These are phyloP conservation scores for Lysandra coridon DNA, from an alignment of 2,888 invertebrate species.

Conservation along the genomic window DNA sequence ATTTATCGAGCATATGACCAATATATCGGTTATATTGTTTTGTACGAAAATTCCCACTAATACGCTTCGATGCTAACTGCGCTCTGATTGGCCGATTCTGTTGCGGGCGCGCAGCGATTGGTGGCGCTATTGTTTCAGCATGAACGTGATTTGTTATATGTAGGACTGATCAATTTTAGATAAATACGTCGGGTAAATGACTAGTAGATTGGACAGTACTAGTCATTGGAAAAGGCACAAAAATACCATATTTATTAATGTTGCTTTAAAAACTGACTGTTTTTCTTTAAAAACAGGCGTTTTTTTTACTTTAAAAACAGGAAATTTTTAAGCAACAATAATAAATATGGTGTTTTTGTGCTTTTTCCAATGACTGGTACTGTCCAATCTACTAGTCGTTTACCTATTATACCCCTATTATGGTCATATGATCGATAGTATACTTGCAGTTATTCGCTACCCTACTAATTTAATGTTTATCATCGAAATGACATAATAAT, in stretches of 20 bases:
- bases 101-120: not conserved
- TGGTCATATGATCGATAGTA: not conserved
- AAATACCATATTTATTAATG: no score
- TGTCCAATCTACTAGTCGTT: no score
- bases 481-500: not conserved
- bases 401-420: not conserved
- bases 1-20: not conserved
- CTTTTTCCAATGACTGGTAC: no score
- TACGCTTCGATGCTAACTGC: not conserved
- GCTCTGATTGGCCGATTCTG: not conserved
- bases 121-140: not conserved
- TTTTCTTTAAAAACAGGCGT: no score
- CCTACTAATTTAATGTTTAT: not conserved
- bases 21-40: not conserved
- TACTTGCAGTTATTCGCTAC: not conserved
- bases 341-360: no score
- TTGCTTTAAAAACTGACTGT: no score
- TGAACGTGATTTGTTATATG: not conserved
- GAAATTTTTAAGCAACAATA: no score
- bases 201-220: no score
- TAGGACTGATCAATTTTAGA: not conserved
- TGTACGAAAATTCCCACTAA: not conserved
- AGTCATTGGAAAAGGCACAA: no score
- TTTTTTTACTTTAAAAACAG: no score
- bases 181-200: no score